These are phyloP conservation scores for Xenops minutus DNA, from an alignment of 2,797 vertebrate genomes.

Conservation along the genomic window DNA sequence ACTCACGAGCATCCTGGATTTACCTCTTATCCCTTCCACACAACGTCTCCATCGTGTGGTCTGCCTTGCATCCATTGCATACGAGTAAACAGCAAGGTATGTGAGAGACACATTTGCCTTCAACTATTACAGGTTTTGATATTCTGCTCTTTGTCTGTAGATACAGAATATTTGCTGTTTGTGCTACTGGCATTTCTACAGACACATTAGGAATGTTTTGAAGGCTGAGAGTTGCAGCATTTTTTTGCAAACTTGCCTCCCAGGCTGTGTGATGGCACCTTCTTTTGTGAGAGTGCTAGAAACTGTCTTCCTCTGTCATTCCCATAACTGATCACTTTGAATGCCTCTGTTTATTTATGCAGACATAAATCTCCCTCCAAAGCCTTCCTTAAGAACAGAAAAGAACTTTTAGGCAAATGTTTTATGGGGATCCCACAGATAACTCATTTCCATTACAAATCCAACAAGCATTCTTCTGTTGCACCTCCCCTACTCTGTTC, in stretches of 20 bases:
- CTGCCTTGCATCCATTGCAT: background rate
- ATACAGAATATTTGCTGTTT: background rate
- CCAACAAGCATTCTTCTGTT: background rate
- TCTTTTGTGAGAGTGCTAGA: background rate
- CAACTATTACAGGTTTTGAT: background rate
- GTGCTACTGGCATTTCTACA: background rate
- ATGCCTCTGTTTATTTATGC: background rate
- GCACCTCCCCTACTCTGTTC: background rate
- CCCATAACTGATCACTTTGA: background rate
- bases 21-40: background rate
- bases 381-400: background rate
- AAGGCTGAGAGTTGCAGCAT: accelerated
- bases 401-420: background rate
- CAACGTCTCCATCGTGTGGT: accelerated
- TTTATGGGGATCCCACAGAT: background rate
- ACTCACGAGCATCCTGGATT: background rate
- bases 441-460: background rate
- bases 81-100: background rate
- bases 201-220: background rate
- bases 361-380: background rate
- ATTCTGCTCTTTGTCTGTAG: background rate
- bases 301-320: background rate
- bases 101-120: accelerated
- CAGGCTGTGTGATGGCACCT: background rate
- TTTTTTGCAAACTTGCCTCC: background rate